Evolutionary conservation across 1,140 invertebrate species (phyloP).

Genomic region (Cryptotermes secundus): DNA sequence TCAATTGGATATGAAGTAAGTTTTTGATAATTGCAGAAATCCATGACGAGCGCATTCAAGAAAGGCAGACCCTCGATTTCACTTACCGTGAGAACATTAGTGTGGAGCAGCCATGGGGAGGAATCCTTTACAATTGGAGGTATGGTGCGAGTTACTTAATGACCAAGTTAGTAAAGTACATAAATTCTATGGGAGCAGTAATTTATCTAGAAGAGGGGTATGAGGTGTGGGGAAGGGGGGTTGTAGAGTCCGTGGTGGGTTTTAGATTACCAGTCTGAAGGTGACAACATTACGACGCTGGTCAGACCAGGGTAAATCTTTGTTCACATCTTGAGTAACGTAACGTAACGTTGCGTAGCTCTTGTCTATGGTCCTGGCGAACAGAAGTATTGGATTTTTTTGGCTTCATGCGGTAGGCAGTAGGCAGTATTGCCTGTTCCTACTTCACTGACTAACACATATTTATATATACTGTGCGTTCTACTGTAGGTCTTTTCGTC

Average conservation of each 20-base stretch:
- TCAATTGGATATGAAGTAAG: neutral
- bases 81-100: neutral
- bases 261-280: constrained; percentile 7
- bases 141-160: neutral
- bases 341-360: neutral
- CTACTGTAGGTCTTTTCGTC: too few species aligned
- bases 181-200: neutral
- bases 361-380: too few species aligned
- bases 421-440: too few species aligned
- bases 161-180: constrained; percentile 15
- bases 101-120: neutral
- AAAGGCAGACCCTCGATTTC: neutral
- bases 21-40: neutral
- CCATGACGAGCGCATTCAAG: neutral
- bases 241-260: neutral
- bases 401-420: too few species aligned
- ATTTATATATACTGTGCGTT: too few species aligned
- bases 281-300: constrained; percentile 3
- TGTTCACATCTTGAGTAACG: neutral
- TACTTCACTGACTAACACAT: too few species aligned
- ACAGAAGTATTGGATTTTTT: too few species aligned
- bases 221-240: too few species aligned
- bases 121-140: neutral
- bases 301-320: neutral
- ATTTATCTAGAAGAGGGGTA: neutral